phyloP scores from a whole-genome alignment of 92 coral and sea anemone genomes.

The Actinernus sp. region DNA sequence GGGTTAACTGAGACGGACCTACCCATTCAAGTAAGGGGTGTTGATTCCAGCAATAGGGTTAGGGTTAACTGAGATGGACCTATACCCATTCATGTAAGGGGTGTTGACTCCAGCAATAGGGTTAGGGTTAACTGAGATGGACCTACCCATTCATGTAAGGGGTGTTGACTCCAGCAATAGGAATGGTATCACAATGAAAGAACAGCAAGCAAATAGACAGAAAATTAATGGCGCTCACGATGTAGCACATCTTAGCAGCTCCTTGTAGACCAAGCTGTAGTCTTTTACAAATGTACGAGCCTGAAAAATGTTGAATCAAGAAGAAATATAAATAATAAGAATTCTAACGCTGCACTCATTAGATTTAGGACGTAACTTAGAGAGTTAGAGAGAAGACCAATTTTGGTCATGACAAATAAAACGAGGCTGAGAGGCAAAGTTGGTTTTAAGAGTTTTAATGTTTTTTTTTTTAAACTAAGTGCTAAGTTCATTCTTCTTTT shows the following conservation, averaged over 20 bases:
- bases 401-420: too few species aligned
- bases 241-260: slow-evolving; percentile 91
- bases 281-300: slow-evolving; percentile 84
- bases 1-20: not conserved
- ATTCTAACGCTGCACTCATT: too few species aligned
- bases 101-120: too few species aligned
- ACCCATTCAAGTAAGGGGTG: slow-evolving; percentile 55
- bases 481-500: too few species aligned
- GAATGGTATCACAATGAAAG: slow-evolving; percentile 58
- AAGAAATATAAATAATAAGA: too few species aligned
- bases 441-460: too few species aligned
- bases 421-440: too few species aligned
- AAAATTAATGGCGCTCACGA: slow-evolving; percentile 59
- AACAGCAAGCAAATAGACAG: slow-evolving; percentile 50
- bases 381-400: too few species aligned
- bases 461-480: too few species aligned
- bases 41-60: slow-evolving; percentile 63
- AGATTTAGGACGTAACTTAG: too few species aligned
- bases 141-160: slow-evolving; percentile 58
- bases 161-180: slow-evolving; percentile 63
- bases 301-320: too few species aligned
- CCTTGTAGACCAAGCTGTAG: slow-evolving; percentile 60
- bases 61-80: slow-evolving; percentile 14
- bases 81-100: too few species aligned
- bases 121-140: not conserved